phyloP scores from a whole-genome alignment of 1,140 invertebrate species.

The Solenopsis invicta region DNA sequence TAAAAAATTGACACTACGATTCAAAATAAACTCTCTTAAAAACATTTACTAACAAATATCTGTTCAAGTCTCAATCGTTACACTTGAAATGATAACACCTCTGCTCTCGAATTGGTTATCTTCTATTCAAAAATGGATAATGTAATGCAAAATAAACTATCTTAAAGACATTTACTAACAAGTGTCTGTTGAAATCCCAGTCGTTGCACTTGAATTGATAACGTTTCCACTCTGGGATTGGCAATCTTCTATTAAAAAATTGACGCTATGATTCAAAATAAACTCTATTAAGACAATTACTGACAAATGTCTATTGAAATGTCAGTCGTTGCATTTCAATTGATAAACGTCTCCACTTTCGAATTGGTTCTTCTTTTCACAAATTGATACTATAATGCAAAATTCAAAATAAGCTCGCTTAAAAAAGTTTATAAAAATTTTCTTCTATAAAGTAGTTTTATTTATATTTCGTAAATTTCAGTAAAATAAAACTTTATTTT shows the following conservation, averaged over 20 bases:
- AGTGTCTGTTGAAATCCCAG: too few relatives aligned
- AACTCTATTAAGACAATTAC: neutral
- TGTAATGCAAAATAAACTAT: neutral
- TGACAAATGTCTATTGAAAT: too few relatives aligned
- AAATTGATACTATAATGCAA: neutral
- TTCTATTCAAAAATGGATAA: neutral
- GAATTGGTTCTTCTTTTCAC: neutral
- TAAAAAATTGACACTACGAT: neutral
- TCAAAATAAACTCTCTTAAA: neutral
- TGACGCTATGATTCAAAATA: neutral
- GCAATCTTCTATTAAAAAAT: neutral
- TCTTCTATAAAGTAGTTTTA: neutral
- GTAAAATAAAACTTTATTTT: too few relatives aligned
- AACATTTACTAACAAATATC: too few relatives aligned
- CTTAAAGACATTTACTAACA: neutral
- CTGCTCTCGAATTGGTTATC: neutral
- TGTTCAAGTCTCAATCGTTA: too few relatives aligned
- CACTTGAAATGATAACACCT: too few relatives aligned
- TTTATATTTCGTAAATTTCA: too few relatives aligned
- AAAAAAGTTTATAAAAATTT: constrained; percentile 3
- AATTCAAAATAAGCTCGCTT: neutral
- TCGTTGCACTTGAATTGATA: too few relatives aligned
- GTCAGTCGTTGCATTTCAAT: too few relatives aligned
- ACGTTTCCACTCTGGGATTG: too few relatives aligned
- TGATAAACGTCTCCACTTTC: too few relatives aligned